Base-by-base conservation (phyloP, 2,888 invertebrate genomes). In the Branchipolynoe longqiensis region DNA sequence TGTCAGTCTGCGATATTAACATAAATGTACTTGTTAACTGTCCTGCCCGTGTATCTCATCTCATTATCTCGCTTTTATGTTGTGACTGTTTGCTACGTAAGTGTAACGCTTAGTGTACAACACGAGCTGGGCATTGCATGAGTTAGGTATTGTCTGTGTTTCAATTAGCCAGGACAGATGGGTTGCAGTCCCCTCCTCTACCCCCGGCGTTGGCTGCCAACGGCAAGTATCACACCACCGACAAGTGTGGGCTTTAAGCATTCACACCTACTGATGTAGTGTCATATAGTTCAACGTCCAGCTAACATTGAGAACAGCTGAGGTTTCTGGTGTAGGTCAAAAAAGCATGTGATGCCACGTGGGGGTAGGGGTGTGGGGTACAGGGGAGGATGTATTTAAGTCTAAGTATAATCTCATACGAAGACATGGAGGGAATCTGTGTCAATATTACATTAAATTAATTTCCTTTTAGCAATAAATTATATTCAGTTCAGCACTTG, bases 171-270 rank as follows among this genome's bases (percentile, higher is more conserved):
- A 69, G 84, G 84, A 64, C 84, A 64, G 48, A 84, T 56, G 54
- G 69, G 69, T 6, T 84, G 84, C 69, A 69, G 73, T 56, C 85
- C 83, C 56, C 36, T 86, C 48, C 56, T 88, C 28, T 88, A 87
- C 82, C 88, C 88, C 12, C 69, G 87, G 74, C 86, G 88, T 28
- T 88, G 88, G 88, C 87, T 88, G 31, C 88, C 88, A n/a, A 83
- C 85, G 88, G 88, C 87, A 88, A 88, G 88, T 88, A 88, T 88
- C 58, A 54, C 18, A 69, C 59, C 38, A 48, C 36, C n/a, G 18
- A 69, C 69, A 33, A 69, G 69, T 38, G 69, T 69, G 38, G 69
- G 6, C n/a, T 6, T n/a, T 69, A n/a, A n/a, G n/a, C n/a, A 69
- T 69, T 69, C 38, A 69, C 69, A 33, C 38, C 69, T 38, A 69